Evolutionary conservation across 1,140 invertebrate species (phyloP), one percentile per base, ranked within the genome.

Genomic region (Pseudomyrmex concolor): DNA sequence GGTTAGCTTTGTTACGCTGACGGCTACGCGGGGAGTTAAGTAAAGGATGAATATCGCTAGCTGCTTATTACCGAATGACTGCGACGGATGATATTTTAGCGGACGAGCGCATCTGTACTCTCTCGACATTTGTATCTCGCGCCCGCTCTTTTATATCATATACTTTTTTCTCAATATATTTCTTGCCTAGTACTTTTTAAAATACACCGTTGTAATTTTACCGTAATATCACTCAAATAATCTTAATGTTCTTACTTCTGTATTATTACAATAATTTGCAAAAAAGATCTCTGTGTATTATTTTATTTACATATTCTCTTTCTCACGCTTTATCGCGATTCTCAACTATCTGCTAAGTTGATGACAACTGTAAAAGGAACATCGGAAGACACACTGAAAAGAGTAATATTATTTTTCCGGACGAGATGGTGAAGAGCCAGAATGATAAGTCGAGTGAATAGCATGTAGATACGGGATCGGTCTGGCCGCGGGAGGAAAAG

Each of bases 11-110:
- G 86, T 85, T 88, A 71, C 68, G 54, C 73, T 63, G 34, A 72
- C 64, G 84, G 72, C 81, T 74, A 80, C 86, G 85, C 81, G 48
- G 86, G 50, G 54, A 70, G 76, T 80, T 84, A 83, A 86, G 54
- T 86, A 87, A 68, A 68, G 48, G 70, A 87, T 73, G 86, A 87
- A 87, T 87, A 80, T 67, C 70, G 70, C 72, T 74, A 78, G 86
- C 57, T 84, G 85, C 82, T 87, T 86, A 73, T 87, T 87, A 87
- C 84, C 81, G 82, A 83, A 77, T 87, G 43, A 84, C 86, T 87
- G 77, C 57, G 85, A 72, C 85, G 74, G 62, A 87, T 87, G 86
- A 63, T 73, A 60, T 84, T 60, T 82, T 74, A 62, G 17, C 70
- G 8, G 22, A 22, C 51, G 25, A 76, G 59, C 62, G 13, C 54